phyloP scores from a whole-genome alignment of 2,797 vertebrate species.

The Poecilia picta region DNA sequence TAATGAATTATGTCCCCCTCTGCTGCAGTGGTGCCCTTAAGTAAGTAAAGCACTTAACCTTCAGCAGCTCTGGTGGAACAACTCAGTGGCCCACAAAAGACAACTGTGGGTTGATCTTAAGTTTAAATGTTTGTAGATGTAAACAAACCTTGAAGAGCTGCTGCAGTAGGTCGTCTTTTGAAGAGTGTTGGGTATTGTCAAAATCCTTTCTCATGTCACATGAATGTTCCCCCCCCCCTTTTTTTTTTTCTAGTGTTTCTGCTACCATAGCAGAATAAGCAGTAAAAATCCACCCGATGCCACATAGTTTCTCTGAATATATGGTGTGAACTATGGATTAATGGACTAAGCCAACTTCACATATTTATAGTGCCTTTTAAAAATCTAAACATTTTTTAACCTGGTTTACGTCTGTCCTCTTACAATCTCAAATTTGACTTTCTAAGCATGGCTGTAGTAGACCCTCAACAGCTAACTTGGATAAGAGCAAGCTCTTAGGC shows the following conservation, averaged over 20 bases:
- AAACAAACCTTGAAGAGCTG: conserved; percentile 16
- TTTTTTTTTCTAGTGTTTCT: conserved; percentile 22
- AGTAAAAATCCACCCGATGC: conserved; percentile 12
- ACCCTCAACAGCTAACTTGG: background rate
- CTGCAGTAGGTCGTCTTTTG: conserved; percentile 24
- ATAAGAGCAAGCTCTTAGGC: background rate
- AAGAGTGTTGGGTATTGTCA: conserved; percentile 15
- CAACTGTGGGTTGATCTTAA: conserved; percentile 31
- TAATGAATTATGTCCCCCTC: conserved; percentile 52
- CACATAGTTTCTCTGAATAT: background rate
- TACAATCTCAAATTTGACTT: background rate
- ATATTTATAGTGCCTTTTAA: background rate
- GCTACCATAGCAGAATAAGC: background rate
- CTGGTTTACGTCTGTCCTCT: background rate
- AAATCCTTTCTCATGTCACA: background rate
- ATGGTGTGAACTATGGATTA: background rate
- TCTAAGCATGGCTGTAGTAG: background rate
- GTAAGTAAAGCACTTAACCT: conserved; percentile 66
- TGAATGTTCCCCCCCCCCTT: background rate
- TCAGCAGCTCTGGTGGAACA: conserved; percentile 36
- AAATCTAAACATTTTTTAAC: background rate
- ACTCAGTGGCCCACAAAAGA: conserved; percentile 40
- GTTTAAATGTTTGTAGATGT: conserved; percentile 35
- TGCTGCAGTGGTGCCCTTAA: conserved; percentile 49
- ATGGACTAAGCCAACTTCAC: background rate